These are phyloP conservation scores for Tubiluchus corallicola DNA, from an alignment of 2,888 invertebrate genomes.

Conservation along the genomic window DNA sequence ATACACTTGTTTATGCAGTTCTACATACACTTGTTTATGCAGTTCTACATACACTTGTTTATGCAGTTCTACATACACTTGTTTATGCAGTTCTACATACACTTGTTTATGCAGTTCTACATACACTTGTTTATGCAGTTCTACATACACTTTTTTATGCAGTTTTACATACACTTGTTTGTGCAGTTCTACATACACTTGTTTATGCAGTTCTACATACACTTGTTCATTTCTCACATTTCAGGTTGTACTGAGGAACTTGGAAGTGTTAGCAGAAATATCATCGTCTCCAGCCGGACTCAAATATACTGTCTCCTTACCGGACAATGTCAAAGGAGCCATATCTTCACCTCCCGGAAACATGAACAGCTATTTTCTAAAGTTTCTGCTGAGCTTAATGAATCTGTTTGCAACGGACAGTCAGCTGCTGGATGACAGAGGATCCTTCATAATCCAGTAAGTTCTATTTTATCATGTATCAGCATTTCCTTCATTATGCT, in stretches of 20 bases:
- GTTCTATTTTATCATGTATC: too few relatives aligned
- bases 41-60: too few relatives aligned
- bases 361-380: slow-evolving; percentile 44
- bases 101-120: too few relatives aligned
- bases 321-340: slow-evolving; percentile 11
- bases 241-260: slow-evolving; percentile 65
- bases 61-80: too few relatives aligned
- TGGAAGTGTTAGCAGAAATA: slow-evolving; percentile 66
- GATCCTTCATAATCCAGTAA: slow-evolving; percentile 83
- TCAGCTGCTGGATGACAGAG: slow-evolving; percentile 66
- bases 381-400: slow-evolving; percentile 67
- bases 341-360: slow-evolving; percentile 15
- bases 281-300: slow-evolving; percentile 29
- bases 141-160: too few relatives aligned
- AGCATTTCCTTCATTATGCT: too few relatives aligned
- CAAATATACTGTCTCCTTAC: slow-evolving; percentile 9
- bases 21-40: too few relatives aligned
- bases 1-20: too few relatives aligned
- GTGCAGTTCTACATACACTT: not conserved
- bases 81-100: too few relatives aligned
- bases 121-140: too few relatives aligned
- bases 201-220: slow-evolving; percentile 8
- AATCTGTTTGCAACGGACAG: slow-evolving; percentile 67
- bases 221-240: slow-evolving; percentile 1
- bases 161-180: not conserved